Conservation (phyloP, 2,797 vertebrate species). For the Thripadectes ignobilis region DNA sequence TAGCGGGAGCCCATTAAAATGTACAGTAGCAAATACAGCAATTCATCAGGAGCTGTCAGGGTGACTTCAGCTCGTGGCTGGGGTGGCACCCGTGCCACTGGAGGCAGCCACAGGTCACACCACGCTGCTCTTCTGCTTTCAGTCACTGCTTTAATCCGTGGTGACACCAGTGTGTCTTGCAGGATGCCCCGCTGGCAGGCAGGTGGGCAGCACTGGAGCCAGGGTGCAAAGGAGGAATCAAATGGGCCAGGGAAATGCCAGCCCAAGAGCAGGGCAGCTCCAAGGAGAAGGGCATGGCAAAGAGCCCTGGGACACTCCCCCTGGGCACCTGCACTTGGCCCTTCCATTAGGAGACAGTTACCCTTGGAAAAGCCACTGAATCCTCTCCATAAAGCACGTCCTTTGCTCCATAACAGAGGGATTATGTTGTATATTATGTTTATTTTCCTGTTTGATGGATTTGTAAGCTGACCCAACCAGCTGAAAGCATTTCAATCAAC, state of each 20-base stretch:
- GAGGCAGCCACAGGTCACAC: slow-evolving; percentile 87
- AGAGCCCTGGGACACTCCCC: background rate
- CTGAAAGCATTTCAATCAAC: background rate
- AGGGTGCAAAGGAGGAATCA: slow-evolving; percentile 79
- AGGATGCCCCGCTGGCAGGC: slow-evolving; percentile 78
- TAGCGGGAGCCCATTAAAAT: slow-evolving; percentile 96
- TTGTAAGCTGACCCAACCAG: background rate
- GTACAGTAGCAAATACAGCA: slow-evolving; percentile 80
- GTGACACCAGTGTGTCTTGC: slow-evolving; percentile 77
- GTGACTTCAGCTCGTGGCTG: slow-evolving; percentile 84
- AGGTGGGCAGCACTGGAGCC: slow-evolving; percentile 73
- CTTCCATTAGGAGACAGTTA: background rate
- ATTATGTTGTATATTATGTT: no score
- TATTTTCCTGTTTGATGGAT: no score
- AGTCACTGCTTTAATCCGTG: slow-evolving; percentile 85
- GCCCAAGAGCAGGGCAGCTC: slow-evolving; percentile 49
- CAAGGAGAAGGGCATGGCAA: background rate
- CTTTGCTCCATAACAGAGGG: no score
- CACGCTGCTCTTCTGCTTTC: slow-evolving; percentile 86
- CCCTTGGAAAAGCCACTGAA: no score
- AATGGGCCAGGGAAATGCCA: slow-evolving; percentile 77
- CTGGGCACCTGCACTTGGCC: background rate
- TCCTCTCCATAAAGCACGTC: no score
- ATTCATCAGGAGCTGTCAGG: slow-evolving; percentile 95
- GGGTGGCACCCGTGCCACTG: slow-evolving; percentile 74